Base-by-base conservation (phyloP, 2,797 vertebrate genomes). In the Neoniphon sammara region DNA sequence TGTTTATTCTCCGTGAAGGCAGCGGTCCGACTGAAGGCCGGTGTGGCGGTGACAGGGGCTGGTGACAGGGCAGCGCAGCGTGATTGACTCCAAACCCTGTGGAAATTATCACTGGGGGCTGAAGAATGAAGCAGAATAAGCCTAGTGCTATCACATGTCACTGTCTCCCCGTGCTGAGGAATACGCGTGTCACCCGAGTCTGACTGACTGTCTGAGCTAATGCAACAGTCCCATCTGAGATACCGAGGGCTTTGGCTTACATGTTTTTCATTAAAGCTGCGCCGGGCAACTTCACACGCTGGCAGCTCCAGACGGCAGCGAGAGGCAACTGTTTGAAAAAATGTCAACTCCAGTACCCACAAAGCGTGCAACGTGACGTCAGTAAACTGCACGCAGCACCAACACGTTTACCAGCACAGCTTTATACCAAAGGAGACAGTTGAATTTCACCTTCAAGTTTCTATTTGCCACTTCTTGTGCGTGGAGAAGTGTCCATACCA, bases 261-360 rank as follows among this genome's bases (percentile, higher is more conserved):
- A 77, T 58, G 78, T 75, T 85, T 88, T 79, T 78, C 73, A 83
- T 77, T 81, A 67, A 82, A 82, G 84, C 69, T 61, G 49, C 52
- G 55, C 25, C 1, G 49, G 70, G 71, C 56, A 27, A 70, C 47
- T 20, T 7, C 50, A 36, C 62, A 58, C 12, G 55, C 70, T 52
- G 60, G 62, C 50, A 34, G 75, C 62, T 67, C 15, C 34, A 58
- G 52, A 66, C 56, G 68, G 79, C 65, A 63, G 42, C 20, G 12
- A 56, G 70, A 74, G 71, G 68, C 25, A 27, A 27, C 25, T 27
- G 25, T 27, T 27, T 7, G 34, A 36, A 9, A 36, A 36, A 36
- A 36, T 36, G 3, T 7, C 34, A 36, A 36, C 5, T 36, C 7
- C 34, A 7, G 34, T 36, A 7, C 7, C 25, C 2, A 4, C 25